phyloP scores from a whole-genome alignment of 2,888 invertebrate genomes.

The Pterostichus niger region DNA sequence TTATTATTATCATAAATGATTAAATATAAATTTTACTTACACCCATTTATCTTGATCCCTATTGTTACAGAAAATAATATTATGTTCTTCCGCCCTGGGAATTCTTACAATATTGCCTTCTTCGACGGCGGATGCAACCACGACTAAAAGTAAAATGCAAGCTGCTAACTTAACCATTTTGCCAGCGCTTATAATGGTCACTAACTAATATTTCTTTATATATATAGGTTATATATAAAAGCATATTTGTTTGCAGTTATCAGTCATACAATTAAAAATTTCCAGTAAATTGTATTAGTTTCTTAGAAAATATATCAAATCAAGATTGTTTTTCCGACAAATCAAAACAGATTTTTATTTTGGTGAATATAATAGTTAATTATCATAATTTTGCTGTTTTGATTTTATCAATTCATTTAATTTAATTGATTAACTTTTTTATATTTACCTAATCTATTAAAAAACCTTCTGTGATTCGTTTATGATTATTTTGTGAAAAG shows the following conservation, averaged over 20 bases:
- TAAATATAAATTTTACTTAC: conserved; percentile 11
- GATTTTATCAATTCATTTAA: conserved; percentile 18
- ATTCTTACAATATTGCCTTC: not conserved
- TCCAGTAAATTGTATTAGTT: not conserved
- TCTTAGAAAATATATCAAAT: not conserved
- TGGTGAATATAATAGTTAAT: not conserved
- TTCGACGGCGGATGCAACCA: not conserved
- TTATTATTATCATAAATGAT: not conserved
- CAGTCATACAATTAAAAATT: not conserved
- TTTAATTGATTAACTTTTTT: conserved; percentile 1
- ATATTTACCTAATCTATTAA: too few relatives aligned
- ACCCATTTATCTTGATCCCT: not conserved
- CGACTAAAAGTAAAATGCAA: not conserved
- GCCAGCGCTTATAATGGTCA: not conserved
- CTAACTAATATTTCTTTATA: conserved; percentile 3
- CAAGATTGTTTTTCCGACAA: conserved; percentile 16
- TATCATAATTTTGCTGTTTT: conserved; percentile 12
- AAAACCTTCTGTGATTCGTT: too few relatives aligned
- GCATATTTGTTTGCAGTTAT: conserved; percentile 24
- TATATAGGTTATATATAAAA: conserved; percentile 29
- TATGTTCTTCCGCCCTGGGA: conserved; percentile 4
- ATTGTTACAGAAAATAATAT: not conserved
- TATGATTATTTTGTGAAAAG: too few relatives aligned
- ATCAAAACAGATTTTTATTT: not conserved
- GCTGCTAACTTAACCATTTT: not conserved